Evolutionary conservation across 2,888 invertebrate genomes (phyloP).

Genomic region (Biston stratarius): DNA sequence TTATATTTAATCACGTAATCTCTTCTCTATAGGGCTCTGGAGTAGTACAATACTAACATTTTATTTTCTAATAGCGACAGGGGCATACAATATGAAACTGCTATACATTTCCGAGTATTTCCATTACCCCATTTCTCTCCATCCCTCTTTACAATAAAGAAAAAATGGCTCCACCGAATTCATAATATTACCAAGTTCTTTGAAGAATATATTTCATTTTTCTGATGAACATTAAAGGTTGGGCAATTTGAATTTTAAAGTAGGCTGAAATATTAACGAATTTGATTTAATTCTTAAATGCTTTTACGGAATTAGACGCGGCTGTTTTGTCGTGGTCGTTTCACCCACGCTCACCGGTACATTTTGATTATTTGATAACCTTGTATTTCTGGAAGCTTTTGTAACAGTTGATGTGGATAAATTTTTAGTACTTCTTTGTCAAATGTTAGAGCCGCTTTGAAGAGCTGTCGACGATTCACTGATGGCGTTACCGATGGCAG

Average conservation of each 20-base stretch:
- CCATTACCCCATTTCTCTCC: background rate
- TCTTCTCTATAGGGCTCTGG: background rate
- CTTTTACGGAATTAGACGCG: conserved; percentile 15
- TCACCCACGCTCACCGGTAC: conserved; percentile 8
- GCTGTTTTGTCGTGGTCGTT: conserved; percentile 14
- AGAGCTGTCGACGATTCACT: no score
- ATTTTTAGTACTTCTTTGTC: background rate
- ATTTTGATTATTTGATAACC: conserved; percentile 5
- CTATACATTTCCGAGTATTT: conserved; percentile 9
- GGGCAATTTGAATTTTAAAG: conserved; percentile 29
- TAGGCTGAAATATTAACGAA: conserved; percentile 23
- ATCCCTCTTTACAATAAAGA: conserved; percentile 4
- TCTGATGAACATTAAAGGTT: conserved; percentile 31
- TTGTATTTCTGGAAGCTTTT: background rate
- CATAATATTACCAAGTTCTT: conserved; percentile 23
- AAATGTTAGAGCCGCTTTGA: background rate
- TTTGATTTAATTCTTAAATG: conserved; percentile 24
- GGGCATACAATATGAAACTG: background rate
- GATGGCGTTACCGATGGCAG: no score
- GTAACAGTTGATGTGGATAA: conserved; percentile 1
- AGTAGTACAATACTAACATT: background rate
- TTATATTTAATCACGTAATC: background rate
- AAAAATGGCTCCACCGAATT: conserved; percentile 17
- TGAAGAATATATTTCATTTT: conserved; percentile 29
- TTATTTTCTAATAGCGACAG: background rate